phyloP scores from a whole-genome alignment of 1,140 invertebrate genomes.

The Aphaenogaster rudis region DNA sequence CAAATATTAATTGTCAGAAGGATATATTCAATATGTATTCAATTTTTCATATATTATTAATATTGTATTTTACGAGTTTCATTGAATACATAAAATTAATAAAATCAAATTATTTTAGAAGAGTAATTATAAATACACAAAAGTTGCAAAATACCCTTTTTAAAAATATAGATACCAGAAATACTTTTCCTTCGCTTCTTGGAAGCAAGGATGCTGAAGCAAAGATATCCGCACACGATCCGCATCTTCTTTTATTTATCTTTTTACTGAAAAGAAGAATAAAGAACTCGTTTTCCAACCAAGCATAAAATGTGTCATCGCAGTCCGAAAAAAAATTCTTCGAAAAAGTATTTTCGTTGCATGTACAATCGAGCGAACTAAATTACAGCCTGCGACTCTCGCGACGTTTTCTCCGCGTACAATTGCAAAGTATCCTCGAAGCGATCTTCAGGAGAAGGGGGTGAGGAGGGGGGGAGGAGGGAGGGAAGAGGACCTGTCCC shows the following conservation, averaged over 20 bases:
- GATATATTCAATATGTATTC: not conserved
- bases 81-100: not conserved
- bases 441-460: not conserved
- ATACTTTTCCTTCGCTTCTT: not conserved
- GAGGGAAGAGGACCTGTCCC: not conserved
- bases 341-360: slow-evolving; percentile 34
- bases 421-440: slow-evolving; percentile 51
- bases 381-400: slow-evolving; percentile 42
- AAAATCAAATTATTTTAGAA: not conserved
- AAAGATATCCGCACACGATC: not conserved
- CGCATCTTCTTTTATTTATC: not conserved
- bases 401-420: slow-evolving; percentile 45
- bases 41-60: not conserved
- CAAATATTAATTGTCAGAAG: not conserved
- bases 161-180: not conserved
- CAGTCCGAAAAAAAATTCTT: not conserved
- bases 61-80: not conserved
- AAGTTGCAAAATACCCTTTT: not conserved
- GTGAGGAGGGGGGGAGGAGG: not conserved
- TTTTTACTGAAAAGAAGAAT: not conserved
- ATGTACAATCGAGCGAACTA: slow-evolving; percentile 17
- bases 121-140: not conserved
- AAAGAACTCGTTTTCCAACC: not conserved
- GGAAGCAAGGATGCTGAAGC: not conserved
- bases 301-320: slow-evolving; percentile 9